These are phyloP conservation scores for Sepiola atlantica DNA, from an alignment of 2,888 invertebrate genomes.

Conservation along the genomic window DNA sequence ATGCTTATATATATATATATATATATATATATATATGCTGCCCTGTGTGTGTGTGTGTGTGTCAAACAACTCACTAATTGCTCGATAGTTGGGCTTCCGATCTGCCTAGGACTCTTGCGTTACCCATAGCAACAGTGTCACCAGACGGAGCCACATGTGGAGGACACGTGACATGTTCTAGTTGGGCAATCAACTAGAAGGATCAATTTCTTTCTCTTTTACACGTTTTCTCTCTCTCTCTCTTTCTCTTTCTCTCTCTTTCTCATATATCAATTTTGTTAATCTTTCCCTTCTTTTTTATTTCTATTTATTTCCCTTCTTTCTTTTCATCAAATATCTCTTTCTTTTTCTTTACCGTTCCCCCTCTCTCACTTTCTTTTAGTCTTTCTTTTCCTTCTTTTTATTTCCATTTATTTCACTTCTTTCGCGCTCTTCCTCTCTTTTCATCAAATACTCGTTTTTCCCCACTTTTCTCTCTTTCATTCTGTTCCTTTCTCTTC, in stretches of 20 bases:
- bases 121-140: conserved; percentile 19
- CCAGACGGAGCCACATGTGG: neutral
- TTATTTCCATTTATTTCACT: neutral
- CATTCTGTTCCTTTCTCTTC: too few relatives aligned
- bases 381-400: neutral
- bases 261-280: too few relatives aligned
- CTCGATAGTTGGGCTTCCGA: neutral
- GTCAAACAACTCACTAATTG: conserved; percentile 2
- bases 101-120: neutral
- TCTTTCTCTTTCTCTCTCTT: neutral
- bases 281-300: neutral
- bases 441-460: neutral
- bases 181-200: neutral
- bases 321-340: neutral
- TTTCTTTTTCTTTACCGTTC: neutral
- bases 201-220: neutral
- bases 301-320: too few relatives aligned
- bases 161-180: neutral
- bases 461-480: too few relatives aligned
- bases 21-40: neutral
- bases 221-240: neutral
- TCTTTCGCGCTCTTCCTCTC: too few relatives aligned
- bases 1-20: neutral
- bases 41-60: neutral
- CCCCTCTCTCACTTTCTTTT: neutral